Conservation (phyloP, 2,113 vertebrate species). For the Anarhynchus alexandrinus region DNA sequence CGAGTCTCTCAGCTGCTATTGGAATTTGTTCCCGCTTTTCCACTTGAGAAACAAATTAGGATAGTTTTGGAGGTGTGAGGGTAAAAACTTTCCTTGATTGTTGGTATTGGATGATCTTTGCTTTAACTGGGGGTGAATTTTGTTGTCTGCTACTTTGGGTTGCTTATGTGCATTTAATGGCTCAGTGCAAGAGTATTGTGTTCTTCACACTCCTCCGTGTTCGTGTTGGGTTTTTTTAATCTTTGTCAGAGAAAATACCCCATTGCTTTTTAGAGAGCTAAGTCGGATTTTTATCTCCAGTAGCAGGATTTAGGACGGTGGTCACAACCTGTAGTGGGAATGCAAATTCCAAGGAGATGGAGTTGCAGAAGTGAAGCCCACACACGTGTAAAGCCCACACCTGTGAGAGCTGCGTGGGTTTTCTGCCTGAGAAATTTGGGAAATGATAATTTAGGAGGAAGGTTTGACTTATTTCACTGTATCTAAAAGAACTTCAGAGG, state of each 20-base stretch:
- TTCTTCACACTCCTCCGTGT: neutral
- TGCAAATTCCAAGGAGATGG: neutral
- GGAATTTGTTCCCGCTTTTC: neutral
- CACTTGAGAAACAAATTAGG: neutral
- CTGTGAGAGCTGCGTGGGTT: accelerated
- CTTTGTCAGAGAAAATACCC: neutral
- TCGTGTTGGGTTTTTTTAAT: neutral
- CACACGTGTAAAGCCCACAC: accelerated
- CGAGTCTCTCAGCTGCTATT: accelerated
- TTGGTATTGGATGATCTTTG: neutral
- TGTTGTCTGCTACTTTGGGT: neutral
- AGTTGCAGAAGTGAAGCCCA: neutral
- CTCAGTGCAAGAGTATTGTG: neutral
- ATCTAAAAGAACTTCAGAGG: neutral
- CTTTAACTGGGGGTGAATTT: neutral
- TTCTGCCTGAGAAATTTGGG: neutral
- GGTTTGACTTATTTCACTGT: neutral
- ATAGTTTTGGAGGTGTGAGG: neutral
- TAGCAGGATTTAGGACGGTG: neutral
- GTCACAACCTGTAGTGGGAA: neutral
- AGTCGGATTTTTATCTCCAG: neutral
- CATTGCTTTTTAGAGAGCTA: neutral
- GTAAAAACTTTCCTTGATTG: neutral
- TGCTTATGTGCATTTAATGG: neutral
- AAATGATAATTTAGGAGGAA: neutral